Percentiles rank a stretch among this genome's conserved stretches.
These are phyloP conservation scores for Apotomis turbidana DNA, from an alignment of 2,888 invertebrate species.

Conservation along the genomic window DNA sequence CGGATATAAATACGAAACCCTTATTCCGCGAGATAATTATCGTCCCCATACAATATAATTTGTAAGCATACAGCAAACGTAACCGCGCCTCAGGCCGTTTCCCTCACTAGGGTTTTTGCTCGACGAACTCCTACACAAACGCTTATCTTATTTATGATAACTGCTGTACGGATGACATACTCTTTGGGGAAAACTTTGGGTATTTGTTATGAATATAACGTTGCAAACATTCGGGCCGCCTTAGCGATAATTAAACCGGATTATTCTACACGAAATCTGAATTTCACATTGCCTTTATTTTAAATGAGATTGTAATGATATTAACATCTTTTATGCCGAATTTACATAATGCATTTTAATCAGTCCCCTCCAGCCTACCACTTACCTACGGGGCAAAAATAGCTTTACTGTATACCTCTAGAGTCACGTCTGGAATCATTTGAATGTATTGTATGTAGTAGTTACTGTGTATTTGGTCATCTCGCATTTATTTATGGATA, in stretches of 20 bases:
- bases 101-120: conserved; percentile 63
- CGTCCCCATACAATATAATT: conserved; percentile 43
- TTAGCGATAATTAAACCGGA: conserved; percentile 36
- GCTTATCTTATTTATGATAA: conserved; percentile 74
- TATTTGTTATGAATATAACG: conserved; percentile 44
- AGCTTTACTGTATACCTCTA: background rate
- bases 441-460: background rate
- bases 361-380: background rate
- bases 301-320: conserved; percentile 15
- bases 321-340: conserved; percentile 3
- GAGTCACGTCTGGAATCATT: background rate
- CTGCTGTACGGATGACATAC: conserved; percentile 58
- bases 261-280: conserved; percentile 26
- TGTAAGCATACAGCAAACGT: conserved; percentile 52
- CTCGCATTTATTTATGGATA: too few species aligned
- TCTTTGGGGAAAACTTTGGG: conserved; percentile 61
- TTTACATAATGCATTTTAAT: conserved; percentile 18
- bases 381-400: background rate
- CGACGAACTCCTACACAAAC: conserved; percentile 59
- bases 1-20: conserved; percentile 4
- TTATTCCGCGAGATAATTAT: conserved; percentile 40
- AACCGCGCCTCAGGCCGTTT: conserved; percentile 65
- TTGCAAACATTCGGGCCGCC: conserved; percentile 33
- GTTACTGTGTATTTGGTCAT: background rate
- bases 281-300: conserved; percentile 17